Conservation (phyloP, 2,888 invertebrate genomes). For the Andricus curvator region DNA sequence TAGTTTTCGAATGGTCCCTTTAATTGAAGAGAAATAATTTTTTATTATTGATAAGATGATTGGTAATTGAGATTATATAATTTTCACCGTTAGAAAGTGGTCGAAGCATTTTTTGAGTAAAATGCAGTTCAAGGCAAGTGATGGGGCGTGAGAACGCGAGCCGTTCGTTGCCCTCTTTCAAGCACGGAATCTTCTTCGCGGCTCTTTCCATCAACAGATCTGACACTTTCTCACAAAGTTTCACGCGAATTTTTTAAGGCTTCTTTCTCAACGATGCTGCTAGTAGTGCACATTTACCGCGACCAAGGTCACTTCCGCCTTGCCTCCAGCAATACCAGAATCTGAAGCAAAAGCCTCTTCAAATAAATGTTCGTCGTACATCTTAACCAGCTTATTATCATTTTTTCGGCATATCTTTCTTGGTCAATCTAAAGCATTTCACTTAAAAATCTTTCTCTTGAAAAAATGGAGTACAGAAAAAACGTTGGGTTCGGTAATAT, state of each 20-base stretch:
- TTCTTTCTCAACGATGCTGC: slow-evolving; percentile 54
- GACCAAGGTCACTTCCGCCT: slow-evolving; percentile 62
- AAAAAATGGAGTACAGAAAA: too few species aligned
- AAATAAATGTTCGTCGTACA: slow-evolving; percentile 6
- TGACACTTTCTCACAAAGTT: slow-evolving; percentile 71
- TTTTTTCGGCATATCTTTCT: neutral
- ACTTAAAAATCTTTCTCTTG: neutral
- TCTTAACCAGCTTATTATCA: slow-evolving; percentile 2
- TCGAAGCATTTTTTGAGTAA: slow-evolving; percentile 18
- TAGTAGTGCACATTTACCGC: slow-evolving; percentile 63
- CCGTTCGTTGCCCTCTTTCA: slow-evolving; percentile 62
- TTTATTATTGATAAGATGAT: neutral
- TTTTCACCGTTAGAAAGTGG: neutral
- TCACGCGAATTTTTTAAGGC: slow-evolving; percentile 62
- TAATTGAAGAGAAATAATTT: neutral
- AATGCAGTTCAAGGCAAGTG: slow-evolving; percentile 48
- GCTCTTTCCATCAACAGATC: slow-evolving; percentile 64
- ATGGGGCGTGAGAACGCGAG: slow-evolving; percentile 71
- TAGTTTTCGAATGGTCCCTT: too few species aligned
- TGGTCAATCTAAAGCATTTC: neutral
- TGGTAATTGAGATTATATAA: neutral
- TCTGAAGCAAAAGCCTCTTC: slow-evolving; percentile 18
- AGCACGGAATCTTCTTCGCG: slow-evolving; percentile 59
- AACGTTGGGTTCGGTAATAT: too few species aligned
- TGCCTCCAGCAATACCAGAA: slow-evolving; percentile 59